A percentile compares a stretch with the other conserved stretches of the same genome.
Evolutionary conservation across 2,888 invertebrate species (phyloP).

Genomic region (Encarsia formosa): DNA sequence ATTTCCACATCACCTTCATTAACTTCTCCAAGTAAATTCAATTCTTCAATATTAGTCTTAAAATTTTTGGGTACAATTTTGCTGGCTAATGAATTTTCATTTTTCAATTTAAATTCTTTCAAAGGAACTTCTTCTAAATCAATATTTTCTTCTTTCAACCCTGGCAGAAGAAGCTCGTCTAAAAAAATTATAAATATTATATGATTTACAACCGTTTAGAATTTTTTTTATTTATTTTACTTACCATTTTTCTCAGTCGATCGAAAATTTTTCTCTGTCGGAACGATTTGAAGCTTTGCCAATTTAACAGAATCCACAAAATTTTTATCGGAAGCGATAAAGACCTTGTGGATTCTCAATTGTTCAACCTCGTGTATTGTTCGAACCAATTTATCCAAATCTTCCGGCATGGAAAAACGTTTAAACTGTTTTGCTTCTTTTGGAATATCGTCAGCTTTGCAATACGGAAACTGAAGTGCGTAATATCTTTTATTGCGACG

Average conservation of each 20-base stretch:
- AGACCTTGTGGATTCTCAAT: slow-evolving; percentile 29
- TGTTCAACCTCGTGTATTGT: slow-evolving; percentile 38
- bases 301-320: slow-evolving; percentile 39
- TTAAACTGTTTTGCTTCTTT: slow-evolving; percentile 42
- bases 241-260: slow-evolving; percentile 34
- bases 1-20: slow-evolving; percentile 27
- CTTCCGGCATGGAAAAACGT: slow-evolving; percentile 40
- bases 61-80: slow-evolving; percentile 23
- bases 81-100: slow-evolving; percentile 7
- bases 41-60: slow-evolving; percentile 36
- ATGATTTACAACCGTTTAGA: no score
- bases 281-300: slow-evolving; percentile 29
- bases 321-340: slow-evolving; percentile 34
- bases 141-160: slow-evolving; percentile 18
- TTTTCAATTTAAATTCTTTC: slow-evolving; percentile 16
- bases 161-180: slow-evolving; percentile 34
- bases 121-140: slow-evolving; percentile 15
- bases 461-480: slow-evolving; percentile 44
- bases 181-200: slow-evolving; percentile 8
- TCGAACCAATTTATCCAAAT: slow-evolving; percentile 42
- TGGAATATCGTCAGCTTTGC: slow-evolving; percentile 41
- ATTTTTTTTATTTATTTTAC: neutral
- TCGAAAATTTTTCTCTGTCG: slow-evolving; percentile 16
- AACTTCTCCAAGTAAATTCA: slow-evolving; percentile 38
- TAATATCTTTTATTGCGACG: slow-evolving; percentile 40